Conservation (phyloP, 2,888 invertebrate species). For the Hypomecis atomaria region DNA sequence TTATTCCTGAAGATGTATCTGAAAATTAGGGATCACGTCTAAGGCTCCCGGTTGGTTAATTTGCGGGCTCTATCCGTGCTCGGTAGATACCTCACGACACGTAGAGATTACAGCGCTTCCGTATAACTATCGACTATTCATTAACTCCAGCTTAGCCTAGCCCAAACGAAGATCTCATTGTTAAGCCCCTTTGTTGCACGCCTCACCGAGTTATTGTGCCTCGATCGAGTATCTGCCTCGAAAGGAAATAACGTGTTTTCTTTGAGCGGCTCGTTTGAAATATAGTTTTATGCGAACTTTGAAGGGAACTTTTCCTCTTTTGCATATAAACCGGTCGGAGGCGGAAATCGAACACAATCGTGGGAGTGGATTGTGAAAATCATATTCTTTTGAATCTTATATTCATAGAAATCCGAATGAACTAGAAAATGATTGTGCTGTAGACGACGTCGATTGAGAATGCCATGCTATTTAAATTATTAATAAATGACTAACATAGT, state of each 20-base stretch:
- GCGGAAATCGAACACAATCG: constrained; percentile 39
- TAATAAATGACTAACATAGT: background rate
- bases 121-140: constrained; percentile 26
- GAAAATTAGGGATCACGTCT: constrained; percentile 84
- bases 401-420: constrained; percentile 21
- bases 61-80: constrained; percentile 64
- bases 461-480: background rate
- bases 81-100: constrained; percentile 60
- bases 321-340: constrained; percentile 41
- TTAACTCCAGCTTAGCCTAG: constrained; percentile 10
- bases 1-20: constrained; percentile 83
- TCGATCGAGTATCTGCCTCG: constrained; percentile 35
- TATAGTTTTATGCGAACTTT: constrained; percentile 45
- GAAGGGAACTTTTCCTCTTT: constrained; percentile 40
- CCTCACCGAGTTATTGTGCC: constrained; percentile 38
- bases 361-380: constrained; percentile 33
- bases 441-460: background rate
- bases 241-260: constrained; percentile 43
- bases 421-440: constrained; percentile 16
- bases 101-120: constrained; percentile 44
- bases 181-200: constrained; percentile 31
- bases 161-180: constrained; percentile 29
- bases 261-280: constrained; percentile 41
- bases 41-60: constrained; percentile 67
- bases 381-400: constrained; percentile 31